Conservation (phyloP, 2,888 invertebrate species). For the Acanthosepion lycidas region DNA sequence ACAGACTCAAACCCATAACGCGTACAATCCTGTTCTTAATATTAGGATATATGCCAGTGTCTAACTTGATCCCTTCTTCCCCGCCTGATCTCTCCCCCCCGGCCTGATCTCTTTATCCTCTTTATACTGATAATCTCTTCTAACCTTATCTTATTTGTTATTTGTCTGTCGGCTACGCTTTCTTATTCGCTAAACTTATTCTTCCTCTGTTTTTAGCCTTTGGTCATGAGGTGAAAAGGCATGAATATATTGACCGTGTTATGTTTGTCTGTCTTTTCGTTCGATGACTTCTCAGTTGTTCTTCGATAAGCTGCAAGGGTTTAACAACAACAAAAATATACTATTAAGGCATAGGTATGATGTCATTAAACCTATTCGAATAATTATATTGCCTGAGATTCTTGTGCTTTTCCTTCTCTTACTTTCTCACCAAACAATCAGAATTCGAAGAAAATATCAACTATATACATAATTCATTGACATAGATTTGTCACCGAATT, state of each 20-base stretch:
- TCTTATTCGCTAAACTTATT: neutral
- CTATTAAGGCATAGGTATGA: neutral
- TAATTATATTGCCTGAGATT: neutral
- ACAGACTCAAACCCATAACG: neutral
- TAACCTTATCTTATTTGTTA: constrained; percentile 6
- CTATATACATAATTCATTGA: no score
- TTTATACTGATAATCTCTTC: neutral
- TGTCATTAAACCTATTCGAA: neutral
- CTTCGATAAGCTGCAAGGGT: neutral
- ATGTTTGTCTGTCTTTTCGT: neutral
- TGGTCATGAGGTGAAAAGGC: neutral
- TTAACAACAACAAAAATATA: neutral
- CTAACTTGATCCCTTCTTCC: neutral
- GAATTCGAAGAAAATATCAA: no score
- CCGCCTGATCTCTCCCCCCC: neutral
- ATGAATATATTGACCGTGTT: neutral
- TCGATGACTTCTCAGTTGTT: no score
- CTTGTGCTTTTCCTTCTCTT: neutral
- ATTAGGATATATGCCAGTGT: neutral
- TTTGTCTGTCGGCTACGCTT: neutral
- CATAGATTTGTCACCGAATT: no score
- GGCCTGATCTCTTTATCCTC: neutral
- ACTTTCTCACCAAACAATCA: neutral
- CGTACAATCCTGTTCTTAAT: neutral
- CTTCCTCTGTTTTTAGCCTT: neutral